Conservation (phyloP, 1,140 invertebrate genomes). For the Drosophila takahashii region DNA sequence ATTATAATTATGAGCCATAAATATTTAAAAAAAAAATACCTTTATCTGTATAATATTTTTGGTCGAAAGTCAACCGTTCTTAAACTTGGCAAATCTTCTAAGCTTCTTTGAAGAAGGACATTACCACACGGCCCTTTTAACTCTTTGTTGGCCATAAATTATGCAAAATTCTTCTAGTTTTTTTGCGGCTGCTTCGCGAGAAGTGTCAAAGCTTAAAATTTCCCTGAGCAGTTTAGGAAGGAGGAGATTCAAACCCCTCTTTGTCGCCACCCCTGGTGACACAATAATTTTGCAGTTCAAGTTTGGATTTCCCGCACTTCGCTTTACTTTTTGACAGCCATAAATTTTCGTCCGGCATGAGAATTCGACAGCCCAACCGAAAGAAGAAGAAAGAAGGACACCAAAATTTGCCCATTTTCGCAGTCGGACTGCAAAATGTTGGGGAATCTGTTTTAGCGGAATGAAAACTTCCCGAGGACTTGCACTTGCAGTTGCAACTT, state of each 20-base stretch:
- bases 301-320: conserved; percentile 25
- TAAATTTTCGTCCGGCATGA: conserved; percentile 73
- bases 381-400: conserved; percentile 2
- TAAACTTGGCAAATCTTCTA: neutral
- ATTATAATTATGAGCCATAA: too few species aligned
- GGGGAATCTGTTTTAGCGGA: conserved; percentile 57
- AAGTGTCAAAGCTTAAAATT: conserved; percentile 53
- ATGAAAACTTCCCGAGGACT: conserved; percentile 52
- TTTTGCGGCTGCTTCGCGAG: conserved; percentile 10
- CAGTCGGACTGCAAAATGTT: conserved; percentile 39
- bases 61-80: neutral
- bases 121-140: neutral
- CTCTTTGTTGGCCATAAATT: conserved; percentile 37
- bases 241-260: neutral
- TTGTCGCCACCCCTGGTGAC: conserved; percentile 1
- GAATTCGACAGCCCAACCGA: conserved; percentile 64
- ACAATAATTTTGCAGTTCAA: conserved; percentile 33
- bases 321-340: conserved; percentile 66
- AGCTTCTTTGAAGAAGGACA: conserved; percentile 8
- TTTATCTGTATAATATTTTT: too few species aligned
- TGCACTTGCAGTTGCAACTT: conserved; percentile 31
- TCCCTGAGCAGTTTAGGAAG: neutral
- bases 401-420: conserved; percentile 12
- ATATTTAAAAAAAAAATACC: too few species aligned
- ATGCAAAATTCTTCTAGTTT: conserved; percentile 32